A percentile compares a stretch with the other conserved stretches of the same genome.
phyloP scores from a whole-genome alignment of 1,140 invertebrate species.

The Papilio xuthus region DNA sequence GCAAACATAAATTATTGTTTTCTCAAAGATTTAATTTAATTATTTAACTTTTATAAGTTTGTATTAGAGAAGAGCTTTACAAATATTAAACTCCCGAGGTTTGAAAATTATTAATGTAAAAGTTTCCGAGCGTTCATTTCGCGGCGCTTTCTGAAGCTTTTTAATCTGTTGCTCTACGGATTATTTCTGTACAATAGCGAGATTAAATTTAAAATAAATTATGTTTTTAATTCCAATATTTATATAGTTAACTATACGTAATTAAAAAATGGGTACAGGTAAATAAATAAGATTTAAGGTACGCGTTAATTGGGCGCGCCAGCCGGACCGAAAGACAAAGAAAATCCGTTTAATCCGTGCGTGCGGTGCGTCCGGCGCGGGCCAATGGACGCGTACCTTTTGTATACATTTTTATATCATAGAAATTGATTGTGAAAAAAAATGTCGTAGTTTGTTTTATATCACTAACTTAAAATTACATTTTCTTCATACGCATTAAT shows the following conservation, averaged over 20 bases:
- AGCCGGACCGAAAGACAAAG: too few relatives aligned
- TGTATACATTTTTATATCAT: too few relatives aligned
- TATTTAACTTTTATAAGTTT: conserved; percentile 1
- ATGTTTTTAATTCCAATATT: neutral
- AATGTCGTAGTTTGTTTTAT: too few relatives aligned
- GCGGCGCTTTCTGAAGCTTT: neutral
- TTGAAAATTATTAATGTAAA: conserved; percentile 9
- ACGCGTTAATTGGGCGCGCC: too few relatives aligned
- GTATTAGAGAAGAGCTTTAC: neutral
- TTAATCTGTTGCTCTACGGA: conserved; percentile 7
- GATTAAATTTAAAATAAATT: neutral
- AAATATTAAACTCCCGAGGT: neutral
- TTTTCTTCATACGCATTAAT: too few relatives aligned
- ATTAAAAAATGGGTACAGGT: too few relatives aligned
- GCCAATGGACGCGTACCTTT: too few relatives aligned
- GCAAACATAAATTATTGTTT: neutral
- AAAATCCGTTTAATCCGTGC: too few relatives aligned
- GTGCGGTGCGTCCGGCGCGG: too few relatives aligned
- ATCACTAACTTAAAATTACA: too few relatives aligned
- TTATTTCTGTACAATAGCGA: neutral
- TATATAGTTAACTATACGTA: neutral
- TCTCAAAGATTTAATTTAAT: conserved; percentile 2
- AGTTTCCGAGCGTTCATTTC: neutral
- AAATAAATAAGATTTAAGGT: too few relatives aligned
- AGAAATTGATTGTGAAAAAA: too few relatives aligned